Percentiles rank a stretch among this genome's conserved stretches.
Evolutionary conservation across 2,797 vertebrate genomes (phyloP).

Genomic region (Chelon labrosus): DNA sequence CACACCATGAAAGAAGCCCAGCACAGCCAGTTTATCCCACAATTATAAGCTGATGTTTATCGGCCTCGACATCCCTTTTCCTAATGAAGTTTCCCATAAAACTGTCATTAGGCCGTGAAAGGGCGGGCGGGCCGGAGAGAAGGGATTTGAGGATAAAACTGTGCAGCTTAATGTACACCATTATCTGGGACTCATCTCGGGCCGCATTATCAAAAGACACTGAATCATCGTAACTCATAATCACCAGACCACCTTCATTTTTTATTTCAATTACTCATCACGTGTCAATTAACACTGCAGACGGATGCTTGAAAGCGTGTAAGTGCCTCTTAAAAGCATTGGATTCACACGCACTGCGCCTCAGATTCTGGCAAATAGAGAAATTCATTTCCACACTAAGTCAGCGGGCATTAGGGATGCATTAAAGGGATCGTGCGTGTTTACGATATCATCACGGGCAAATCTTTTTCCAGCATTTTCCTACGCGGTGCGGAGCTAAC

Average conservation of each 20-base stretch:
- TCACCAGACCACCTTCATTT: constrained; percentile 57
- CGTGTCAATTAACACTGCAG: constrained; percentile 60
- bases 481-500: constrained; percentile 26
- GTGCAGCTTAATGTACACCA: constrained; percentile 74
- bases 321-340: constrained; percentile 51
- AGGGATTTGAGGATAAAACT: constrained; percentile 56
- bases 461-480: constrained; percentile 51
- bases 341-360: constrained; percentile 5
- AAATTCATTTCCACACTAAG: constrained; percentile 55
- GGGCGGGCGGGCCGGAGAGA: background rate
- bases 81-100: constrained; percentile 84
- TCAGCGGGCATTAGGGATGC: constrained; percentile 34
- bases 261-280: constrained; percentile 65
- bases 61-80: constrained; percentile 64
- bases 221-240: constrained; percentile 77
- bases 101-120: constrained; percentile 74
- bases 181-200: constrained; percentile 71
- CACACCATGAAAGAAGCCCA: constrained; percentile 35
- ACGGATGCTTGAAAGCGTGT: constrained; percentile 23
- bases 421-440: constrained; percentile 38
- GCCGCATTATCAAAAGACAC: constrained; percentile 76
- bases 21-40: constrained; percentile 58
- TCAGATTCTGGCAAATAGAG: constrained; percentile 43
- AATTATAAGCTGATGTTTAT: constrained; percentile 78
- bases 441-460: constrained; percentile 47